A percentile compares a stretch with the other conserved stretches of the same genome.
phyloP scores from a whole-genome alignment of 1,140 invertebrate genomes.

The Drosophila virilis region DNA sequence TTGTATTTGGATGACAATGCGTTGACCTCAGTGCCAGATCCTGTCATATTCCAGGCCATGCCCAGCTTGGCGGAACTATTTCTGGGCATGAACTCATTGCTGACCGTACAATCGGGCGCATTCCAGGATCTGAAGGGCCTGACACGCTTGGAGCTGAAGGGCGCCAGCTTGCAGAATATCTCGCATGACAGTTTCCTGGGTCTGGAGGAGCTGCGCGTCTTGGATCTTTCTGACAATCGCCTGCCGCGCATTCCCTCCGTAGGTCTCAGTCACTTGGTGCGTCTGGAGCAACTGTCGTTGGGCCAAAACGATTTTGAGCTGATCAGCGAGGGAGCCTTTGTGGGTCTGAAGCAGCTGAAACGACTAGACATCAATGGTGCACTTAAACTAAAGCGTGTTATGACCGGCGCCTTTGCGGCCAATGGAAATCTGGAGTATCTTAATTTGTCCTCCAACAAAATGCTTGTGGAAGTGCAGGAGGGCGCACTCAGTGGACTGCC shows the following conservation, averaged over 20 bases:
- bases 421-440: conserved; percentile 93
- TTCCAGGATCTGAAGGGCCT: conserved; percentile 91
- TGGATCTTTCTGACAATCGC: conserved; percentile 92
- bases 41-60: conserved; percentile 88
- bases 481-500: conserved; percentile 91
- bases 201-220: conserved; percentile 88
- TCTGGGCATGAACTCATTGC: conserved; percentile 92
- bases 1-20: conserved; percentile 94
- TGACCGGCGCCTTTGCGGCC: conserved; percentile 90
- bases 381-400: conserved; percentile 88
- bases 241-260: conserved; percentile 90
- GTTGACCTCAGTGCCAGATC: conserved; percentile 88
- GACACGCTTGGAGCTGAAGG: conserved; percentile 90
- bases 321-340: conserved; percentile 90
- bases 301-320: conserved; percentile 92
- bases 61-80: conserved; percentile 92
- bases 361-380: conserved; percentile 92
- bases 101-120: conserved; percentile 89
- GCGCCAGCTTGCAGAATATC: conserved; percentile 91
- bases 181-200: conserved; percentile 91
- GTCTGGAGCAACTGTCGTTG: conserved; percentile 91
- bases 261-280: conserved; percentile 88
- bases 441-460: conserved; percentile 91
- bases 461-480: conserved; percentile 89
- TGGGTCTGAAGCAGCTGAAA: conserved; percentile 90